These are phyloP conservation scores for Reticulitermes lucifugus DNA, from an alignment of 2,888 invertebrate genomes.

Conservation along the genomic window DNA sequence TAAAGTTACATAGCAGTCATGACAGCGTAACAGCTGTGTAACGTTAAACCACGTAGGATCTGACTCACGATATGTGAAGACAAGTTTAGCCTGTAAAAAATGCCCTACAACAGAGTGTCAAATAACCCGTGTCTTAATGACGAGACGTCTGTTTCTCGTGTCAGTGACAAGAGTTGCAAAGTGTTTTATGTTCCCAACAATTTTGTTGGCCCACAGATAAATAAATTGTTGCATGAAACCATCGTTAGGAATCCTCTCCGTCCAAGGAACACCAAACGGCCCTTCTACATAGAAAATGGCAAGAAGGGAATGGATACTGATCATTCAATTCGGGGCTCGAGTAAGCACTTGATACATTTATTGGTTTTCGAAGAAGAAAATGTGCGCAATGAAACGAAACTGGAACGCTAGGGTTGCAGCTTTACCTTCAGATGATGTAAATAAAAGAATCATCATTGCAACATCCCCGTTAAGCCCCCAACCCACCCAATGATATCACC, in stretches of 20 bases:
- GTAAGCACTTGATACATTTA: not conserved
- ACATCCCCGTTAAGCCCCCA: too few species aligned
- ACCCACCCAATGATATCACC: too few species aligned
- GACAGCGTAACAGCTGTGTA: not conserved
- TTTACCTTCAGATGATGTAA: not conserved
- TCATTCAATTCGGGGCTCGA: constrained; percentile 5
- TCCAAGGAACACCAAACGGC: not conserved
- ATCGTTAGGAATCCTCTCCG: not conserved
- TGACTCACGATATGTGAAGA: not conserved
- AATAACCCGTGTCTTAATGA: not conserved
- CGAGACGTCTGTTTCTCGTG: not conserved
- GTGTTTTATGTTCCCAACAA: constrained; percentile 19
- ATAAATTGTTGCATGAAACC: constrained; percentile 13
- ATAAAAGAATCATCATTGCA: not conserved
- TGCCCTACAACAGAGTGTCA: not conserved
- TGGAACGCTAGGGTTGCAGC: not conserved
- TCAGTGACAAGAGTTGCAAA: not conserved
- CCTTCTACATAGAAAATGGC: not conserved
- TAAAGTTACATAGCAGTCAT: not conserved
- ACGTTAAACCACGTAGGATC: not conserved
- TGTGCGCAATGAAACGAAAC: not conserved
- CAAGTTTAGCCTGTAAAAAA: not conserved
- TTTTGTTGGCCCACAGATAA: constrained; percentile 21
- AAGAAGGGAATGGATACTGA: not conserved
- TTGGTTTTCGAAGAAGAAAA: not conserved